Evolutionary conservation across 2,113 vertebrate species (phyloP).

Genomic region (Quiscalus mexicanus): DNA sequence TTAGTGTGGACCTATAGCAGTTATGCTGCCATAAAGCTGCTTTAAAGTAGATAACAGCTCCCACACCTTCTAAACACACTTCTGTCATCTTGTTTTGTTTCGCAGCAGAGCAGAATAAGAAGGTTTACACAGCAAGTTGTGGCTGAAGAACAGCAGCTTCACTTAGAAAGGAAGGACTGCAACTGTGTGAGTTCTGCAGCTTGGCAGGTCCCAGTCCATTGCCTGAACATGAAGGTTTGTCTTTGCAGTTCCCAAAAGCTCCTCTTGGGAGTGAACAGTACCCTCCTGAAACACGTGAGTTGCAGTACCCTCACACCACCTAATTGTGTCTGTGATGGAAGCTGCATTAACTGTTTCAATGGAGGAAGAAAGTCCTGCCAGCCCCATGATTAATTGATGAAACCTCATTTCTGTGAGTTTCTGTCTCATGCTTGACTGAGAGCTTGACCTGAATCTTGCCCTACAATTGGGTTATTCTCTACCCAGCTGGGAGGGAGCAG

Average conservation of each 20-base stretch:
- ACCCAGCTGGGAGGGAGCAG: neutral
- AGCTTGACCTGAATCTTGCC: slow-evolving; percentile 35
- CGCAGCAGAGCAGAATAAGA: neutral
- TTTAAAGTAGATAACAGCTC: neutral
- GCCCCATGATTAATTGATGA: slow-evolving; percentile 20
- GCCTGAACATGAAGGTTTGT: neutral
- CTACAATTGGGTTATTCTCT: neutral
- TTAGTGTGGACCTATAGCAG: neutral
- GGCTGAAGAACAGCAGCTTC: neutral
- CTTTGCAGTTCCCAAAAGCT: neutral
- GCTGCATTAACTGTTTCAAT: neutral
- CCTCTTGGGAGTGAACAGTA: neutral
- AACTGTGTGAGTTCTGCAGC: neutral
- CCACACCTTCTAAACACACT: neutral
- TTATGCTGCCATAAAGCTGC: neutral
- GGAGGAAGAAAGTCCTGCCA: neutral
- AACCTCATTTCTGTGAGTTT: slow-evolving; percentile 1
- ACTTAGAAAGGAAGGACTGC: rapidly evolving
- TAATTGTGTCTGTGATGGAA: rapidly evolving
- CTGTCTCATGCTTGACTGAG: slow-evolving; percentile 2
- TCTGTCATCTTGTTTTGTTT: neutral
- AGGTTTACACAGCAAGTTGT: neutral
- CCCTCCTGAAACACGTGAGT: neutral
- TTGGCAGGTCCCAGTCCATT: neutral
- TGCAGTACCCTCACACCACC: neutral